Evolutionary conservation across 1,140 invertebrate species (phyloP), one percentile per base, ranked within the genome.

Genomic region (Psix sp.): DNA sequence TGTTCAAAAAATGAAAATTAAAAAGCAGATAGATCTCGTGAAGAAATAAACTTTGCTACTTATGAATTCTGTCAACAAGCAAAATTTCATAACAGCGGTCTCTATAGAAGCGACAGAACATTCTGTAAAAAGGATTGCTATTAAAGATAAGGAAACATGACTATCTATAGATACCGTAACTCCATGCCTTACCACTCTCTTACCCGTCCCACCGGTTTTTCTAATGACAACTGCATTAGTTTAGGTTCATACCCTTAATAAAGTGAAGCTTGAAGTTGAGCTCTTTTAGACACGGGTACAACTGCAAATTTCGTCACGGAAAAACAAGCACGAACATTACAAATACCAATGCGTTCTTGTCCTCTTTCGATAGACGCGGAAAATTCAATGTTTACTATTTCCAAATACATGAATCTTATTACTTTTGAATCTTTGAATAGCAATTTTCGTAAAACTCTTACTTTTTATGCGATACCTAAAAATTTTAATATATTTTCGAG

Each of bases 331-430:
- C 57, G 42, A 26, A 26, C 14, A 21, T 29, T 24, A 24, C n/a
- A 26, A 38, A 9, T 38, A 5, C 49, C 49, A 36, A 54, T 26
- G 36, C 11, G 13, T 14, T n/a, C 35, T 14, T 56, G 51, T 11
- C 17, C 14, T 1, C 3, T 56, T 29, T 38, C 51, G 5, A 20
- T 56, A 1, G 42, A 36, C 18, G 45, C 39, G 7, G 24, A 51
- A 20, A 46, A 46, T 59, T 51, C 39, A 31, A 54, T 54, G 35
- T 39, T 35, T 38, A 56, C 39, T 10, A 14, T 42, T 13, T 33
- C 49, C 31, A 48, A 48, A 20, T 7, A 48, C 18, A 18, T 35
- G 0, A 1, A 33, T n/a, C 16, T 33, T 13, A 11, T 48, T 14
- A 48, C 45, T 20, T 35, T 35, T 35, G 9, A 11, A 17, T 48